Evolutionary conservation across 2,888 invertebrate species (phyloP), one percentile per base, ranked within the genome.

Genomic region (Furcula furcula): DNA sequence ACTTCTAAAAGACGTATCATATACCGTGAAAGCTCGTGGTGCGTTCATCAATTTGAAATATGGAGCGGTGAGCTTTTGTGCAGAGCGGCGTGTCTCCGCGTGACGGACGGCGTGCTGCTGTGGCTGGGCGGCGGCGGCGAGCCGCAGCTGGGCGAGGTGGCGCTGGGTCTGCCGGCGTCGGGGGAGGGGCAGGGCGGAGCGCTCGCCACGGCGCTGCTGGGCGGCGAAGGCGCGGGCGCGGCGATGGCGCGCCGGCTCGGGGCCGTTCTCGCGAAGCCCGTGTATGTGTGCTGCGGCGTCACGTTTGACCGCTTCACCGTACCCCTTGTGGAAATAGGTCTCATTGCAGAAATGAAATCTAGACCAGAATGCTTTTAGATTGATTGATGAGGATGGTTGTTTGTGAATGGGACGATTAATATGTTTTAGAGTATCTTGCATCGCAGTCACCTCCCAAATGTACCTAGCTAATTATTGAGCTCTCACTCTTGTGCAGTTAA

Each of bases 1-100:
- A 74, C 68, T 16, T 74, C 76, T 3, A 61, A 64, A 13, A 62
- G 66, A 29, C 50, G 50, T 4, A 65, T 82, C 15, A 46, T 39
- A 12, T 80, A 81, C 33, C 62, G 60, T 9, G 34, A 53, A 10
- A 82, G 83, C 38, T 42, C 38, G 13, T 87, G 86, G 86, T 54
- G 51, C 10, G 53, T 77, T 11, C 76, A 60, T 38, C 52, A 75
- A 34, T 82, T 82, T 40, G 73, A 76, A 46, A 70, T 83, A 45
- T 67, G 73, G 64, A 69, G 71, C 16, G 65, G 78, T 1, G 73
- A 72, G 40, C 41, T 67, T 33, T 37, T 77, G 39, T 75, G 78
- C 28, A 62, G 60, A 32, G 72, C 56, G 16, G 66, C 58, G 29
- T 69, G 64, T 13, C 44, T 84, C 37, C 69, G 68, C 12, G 69